phyloP scores from a whole-genome alignment of 2,888 invertebrate genomes.

The Caenorhabditis plicata region DNA sequence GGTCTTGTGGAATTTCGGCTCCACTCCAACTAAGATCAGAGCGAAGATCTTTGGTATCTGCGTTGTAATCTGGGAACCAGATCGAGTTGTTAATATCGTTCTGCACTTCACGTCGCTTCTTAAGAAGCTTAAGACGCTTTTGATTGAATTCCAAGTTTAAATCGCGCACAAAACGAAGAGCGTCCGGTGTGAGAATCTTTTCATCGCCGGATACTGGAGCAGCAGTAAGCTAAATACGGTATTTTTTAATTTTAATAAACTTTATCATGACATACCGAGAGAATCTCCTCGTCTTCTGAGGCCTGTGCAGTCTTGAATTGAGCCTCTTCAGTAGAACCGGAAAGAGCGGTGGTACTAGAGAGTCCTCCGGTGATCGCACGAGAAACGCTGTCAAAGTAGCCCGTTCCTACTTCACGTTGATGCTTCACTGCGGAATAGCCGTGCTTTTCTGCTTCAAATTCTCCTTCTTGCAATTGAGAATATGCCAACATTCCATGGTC shows the following conservation, averaged over 20 bases:
- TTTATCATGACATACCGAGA: constrained; percentile 50
- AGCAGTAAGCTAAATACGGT: constrained; percentile 60
- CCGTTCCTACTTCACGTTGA: constrained; percentile 67
- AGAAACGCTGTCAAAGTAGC: constrained; percentile 66
- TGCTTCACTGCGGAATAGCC: constrained; percentile 67
- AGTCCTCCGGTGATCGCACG: constrained; percentile 58
- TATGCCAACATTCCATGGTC: constrained; percentile 66
- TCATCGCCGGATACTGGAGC: constrained; percentile 68
- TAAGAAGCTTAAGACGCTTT: constrained; percentile 53
- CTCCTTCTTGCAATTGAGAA: constrained; percentile 65
- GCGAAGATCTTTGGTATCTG: constrained; percentile 69
- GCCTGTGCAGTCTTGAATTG: constrained; percentile 63
- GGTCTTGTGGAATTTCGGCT: constrained; percentile 42
- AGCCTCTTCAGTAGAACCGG: constrained; percentile 66
- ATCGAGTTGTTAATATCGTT: constrained; percentile 59
- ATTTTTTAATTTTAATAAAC: constrained; percentile 34
- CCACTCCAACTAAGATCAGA: constrained; percentile 71
- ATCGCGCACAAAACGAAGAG: constrained; percentile 71
- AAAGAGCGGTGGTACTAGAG: constrained; percentile 60
- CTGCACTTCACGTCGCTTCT: constrained; percentile 52
- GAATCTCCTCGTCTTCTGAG: constrained; percentile 63
- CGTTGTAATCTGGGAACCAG: constrained; percentile 67
- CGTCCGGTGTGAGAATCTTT: constrained; percentile 71
- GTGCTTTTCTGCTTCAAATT: constrained; percentile 64
- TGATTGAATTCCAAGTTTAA: constrained; percentile 71